phyloP scores from a whole-genome alignment of 2,797 vertebrate species.

The Anniella stebbinsi region DNA sequence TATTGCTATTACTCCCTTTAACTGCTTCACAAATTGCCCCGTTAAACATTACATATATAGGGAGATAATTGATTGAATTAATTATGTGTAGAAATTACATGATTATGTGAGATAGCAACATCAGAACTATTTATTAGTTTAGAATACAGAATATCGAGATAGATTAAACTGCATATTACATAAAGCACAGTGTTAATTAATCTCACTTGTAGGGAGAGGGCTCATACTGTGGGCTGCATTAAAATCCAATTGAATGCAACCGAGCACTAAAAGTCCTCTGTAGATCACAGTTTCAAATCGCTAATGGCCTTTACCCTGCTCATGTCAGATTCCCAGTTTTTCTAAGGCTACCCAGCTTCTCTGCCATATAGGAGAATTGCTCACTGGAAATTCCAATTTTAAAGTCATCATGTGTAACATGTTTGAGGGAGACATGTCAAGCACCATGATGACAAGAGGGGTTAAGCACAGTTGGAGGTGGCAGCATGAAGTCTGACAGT shows the following conservation, averaged over 20 bases:
- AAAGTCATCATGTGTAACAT: conserved; percentile 1
- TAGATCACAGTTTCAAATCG: conserved; percentile 55
- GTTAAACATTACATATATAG: conserved; percentile 36
- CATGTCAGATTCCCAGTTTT: conserved; percentile 51
- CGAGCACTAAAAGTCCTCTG: conserved; percentile 60
- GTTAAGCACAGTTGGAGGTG: conserved; percentile 32
- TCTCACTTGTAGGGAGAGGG: neutral
- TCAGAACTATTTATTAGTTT: conserved; percentile 22
- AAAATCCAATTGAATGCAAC: conserved; percentile 62
- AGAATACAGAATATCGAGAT: conserved; percentile 13
- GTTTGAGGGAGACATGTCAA: conserved; percentile 14
- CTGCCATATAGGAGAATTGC: neutral
- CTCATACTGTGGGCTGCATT: conserved; percentile 3
- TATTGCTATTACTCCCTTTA: conserved; percentile 21
- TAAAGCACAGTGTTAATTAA: conserved; percentile 23
- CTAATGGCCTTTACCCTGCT: conserved; percentile 67
- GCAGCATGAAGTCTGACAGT: conserved; percentile 6
- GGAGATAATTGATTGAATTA: conserved; percentile 63
- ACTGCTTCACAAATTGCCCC: conserved; percentile 33
- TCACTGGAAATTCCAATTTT: conserved; percentile 37
- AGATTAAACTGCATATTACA: neutral
- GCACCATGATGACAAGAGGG: conserved; percentile 29
- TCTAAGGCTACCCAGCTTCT: conserved; percentile 45
- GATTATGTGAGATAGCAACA: conserved; percentile 42
- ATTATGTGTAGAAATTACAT: conserved; percentile 70